These are phyloP conservation scores for Acanthosoma haemorrhoidale DNA, from an alignment of 2,888 invertebrate genomes.

Conservation along the genomic window DNA sequence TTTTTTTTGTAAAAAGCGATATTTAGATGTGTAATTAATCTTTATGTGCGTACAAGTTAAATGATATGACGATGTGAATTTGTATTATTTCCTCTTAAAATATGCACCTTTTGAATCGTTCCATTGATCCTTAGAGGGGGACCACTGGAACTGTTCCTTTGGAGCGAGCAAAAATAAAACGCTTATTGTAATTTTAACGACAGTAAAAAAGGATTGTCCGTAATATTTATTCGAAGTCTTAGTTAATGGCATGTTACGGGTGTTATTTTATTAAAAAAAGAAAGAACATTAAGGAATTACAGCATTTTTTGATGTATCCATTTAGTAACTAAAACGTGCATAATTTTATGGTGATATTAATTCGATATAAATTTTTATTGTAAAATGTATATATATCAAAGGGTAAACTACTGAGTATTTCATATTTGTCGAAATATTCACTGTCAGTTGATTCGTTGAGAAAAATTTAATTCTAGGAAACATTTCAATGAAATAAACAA, in stretches of 20 bases:
- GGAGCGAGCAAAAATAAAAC: slow-evolving; percentile 19
- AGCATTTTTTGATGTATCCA: slow-evolving; percentile 12
- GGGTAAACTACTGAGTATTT: slow-evolving; percentile 24
- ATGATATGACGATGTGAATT: slow-evolving; percentile 13
- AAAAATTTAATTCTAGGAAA: slow-evolving; percentile 24
- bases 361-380: slow-evolving; percentile 22
- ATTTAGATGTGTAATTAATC: slow-evolving; percentile 29
- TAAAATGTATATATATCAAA: slow-evolving; percentile 22
- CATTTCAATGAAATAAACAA: slow-evolving; percentile 29
- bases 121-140: not conserved
- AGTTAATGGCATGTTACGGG: slow-evolving; percentile 31
- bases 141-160: not conserved
- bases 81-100: not conserved
- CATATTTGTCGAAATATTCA: slow-evolving; percentile 23
- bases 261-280: slow-evolving; percentile 29
- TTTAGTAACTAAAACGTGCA: slow-evolving; percentile 11
- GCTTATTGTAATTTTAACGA: slow-evolving; percentile 30
- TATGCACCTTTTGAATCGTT: slow-evolving; percentile 5
- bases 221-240: slow-evolving; percentile 31
- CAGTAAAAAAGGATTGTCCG: slow-evolving; percentile 27
- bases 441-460: slow-evolving; percentile 23
- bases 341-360: slow-evolving; percentile 27
- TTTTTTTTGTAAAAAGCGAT: slow-evolving; percentile 24
- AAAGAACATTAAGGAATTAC: slow-evolving; percentile 9
- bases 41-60: slow-evolving; percentile 27